Evolutionary conservation across 2,113 vertebrate genomes (phyloP).

Genomic region (Oncorhynchus masou): DNA sequence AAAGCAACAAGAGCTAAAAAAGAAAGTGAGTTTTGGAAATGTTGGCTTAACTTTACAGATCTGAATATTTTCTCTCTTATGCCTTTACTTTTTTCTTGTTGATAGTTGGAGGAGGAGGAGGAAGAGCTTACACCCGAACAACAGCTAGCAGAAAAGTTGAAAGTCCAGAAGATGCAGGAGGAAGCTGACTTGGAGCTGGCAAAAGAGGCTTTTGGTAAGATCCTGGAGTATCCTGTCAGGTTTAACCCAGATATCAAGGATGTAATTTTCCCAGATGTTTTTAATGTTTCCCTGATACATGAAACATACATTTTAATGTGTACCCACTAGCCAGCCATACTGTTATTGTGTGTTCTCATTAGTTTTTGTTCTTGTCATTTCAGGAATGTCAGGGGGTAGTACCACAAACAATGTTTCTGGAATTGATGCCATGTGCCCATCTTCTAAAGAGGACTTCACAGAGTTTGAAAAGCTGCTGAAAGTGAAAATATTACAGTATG

Average conservation of each 20-base stretch:
- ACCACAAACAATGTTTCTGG: constrained; percentile 76
- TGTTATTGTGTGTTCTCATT: too few species aligned
- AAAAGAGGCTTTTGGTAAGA: constrained; percentile 93
- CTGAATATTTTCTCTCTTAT: too few species aligned
- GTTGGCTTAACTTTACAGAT: too few species aligned
- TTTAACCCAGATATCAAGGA: too few species aligned
- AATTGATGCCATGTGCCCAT: constrained; percentile 94
- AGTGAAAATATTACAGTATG: constrained; percentile 92
- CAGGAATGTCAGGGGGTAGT: too few species aligned
- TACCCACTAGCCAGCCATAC: too few species aligned
- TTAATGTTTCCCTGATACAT: too few species aligned
- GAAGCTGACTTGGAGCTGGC: constrained; percentile 91
- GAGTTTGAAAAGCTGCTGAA: constrained; percentile 94
- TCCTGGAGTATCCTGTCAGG: too few species aligned
- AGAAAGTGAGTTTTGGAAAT: constrained; percentile 68
- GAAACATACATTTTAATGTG: too few species aligned
- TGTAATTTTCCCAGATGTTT: too few species aligned
- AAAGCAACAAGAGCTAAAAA: constrained; percentile 83
- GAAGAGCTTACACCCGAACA: constrained; percentile 81
- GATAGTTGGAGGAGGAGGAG: constrained; percentile 78
- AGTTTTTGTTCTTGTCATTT: too few species aligned
- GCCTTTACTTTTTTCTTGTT: constrained; percentile 1
- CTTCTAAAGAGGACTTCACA: constrained; percentile 95
- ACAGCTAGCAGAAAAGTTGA: constrained; percentile 75
- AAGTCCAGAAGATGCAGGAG: constrained; percentile 84